Evolutionary conservation across 37 sponge, comb jelly and placozoan species (phyloP).

Genomic region (Spongia lamella): DNA sequence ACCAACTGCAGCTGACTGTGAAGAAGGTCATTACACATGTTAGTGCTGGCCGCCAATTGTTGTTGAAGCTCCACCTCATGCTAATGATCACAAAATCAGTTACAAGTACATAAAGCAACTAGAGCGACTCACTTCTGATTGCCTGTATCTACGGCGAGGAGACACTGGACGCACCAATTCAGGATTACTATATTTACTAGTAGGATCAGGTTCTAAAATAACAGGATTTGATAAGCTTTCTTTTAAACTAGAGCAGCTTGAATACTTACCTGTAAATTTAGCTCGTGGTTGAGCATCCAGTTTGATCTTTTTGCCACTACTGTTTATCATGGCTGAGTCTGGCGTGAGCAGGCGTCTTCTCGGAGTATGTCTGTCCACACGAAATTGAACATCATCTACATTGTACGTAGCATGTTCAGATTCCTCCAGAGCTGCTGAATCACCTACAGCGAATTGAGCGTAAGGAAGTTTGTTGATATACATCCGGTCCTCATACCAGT

Average conservation of each 20-base stretch:
- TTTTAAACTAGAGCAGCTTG: too few relatives aligned
- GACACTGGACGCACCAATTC: too few relatives aligned
- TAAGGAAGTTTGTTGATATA: neutral
- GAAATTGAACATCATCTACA: constrained; percentile 20
- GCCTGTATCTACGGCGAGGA: too few relatives aligned
- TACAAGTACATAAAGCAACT: too few relatives aligned
- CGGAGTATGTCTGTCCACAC: constrained; percentile 73
- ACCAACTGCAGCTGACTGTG: constrained; percentile 50
- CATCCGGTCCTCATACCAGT: neutral
- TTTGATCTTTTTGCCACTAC: constrained; percentile 60
- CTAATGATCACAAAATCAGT: neutral
- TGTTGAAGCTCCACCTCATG: constrained; percentile 40
- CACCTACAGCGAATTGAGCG: constrained; percentile 21
- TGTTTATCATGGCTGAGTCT: neutral
- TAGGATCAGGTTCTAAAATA: too few relatives aligned
- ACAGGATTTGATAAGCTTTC: too few relatives aligned
- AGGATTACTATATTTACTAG: too few relatives aligned
- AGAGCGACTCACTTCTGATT: too few relatives aligned
- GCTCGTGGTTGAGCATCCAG: constrained; percentile 24
- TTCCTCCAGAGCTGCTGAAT: constrained; percentile 40
- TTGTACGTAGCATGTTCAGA: constrained; percentile 1
- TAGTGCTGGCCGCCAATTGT: constrained; percentile 47
- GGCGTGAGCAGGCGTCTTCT: constrained; percentile 18
- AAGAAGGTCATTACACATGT: constrained; percentile 67
- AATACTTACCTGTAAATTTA: too few relatives aligned